phyloP scores from a whole-genome alignment of 30 jellyfish, hydroid and myxozoan genomes.

The Rhopilema esculentum region DNA sequence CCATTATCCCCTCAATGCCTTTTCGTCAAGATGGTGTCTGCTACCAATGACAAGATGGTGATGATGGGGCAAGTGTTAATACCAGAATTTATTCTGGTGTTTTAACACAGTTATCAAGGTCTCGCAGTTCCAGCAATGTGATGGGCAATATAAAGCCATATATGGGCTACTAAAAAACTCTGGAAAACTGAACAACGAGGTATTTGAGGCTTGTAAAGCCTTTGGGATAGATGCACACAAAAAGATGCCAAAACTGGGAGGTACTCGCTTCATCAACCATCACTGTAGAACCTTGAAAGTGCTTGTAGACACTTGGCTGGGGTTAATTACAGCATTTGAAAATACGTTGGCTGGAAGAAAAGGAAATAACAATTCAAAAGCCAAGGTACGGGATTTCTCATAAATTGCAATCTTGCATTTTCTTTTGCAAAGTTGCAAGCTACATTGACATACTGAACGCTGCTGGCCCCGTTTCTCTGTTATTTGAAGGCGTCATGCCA shows the following conservation, averaged over 20 bases:
- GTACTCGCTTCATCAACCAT: conserved; percentile 54
- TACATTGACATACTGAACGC: conserved; percentile 53
- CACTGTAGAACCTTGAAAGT: not conserved
- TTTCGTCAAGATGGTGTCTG: no score
- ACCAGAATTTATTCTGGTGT: no score
- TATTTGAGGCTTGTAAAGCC: conserved; percentile 31
- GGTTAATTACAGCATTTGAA: conserved; percentile 45
- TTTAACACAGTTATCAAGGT: conserved; percentile 15
- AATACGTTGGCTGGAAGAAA: conserved; percentile 29
- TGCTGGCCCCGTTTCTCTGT: conserved; percentile 34
- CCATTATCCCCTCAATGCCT: no score
- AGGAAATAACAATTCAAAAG: conserved; percentile 23
- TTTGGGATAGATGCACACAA: conserved; percentile 1
- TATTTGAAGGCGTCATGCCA: conserved; percentile 61
- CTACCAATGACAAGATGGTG: no score
- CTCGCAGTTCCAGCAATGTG: conserved; percentile 22
- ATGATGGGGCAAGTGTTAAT: no score
- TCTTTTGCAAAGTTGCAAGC: conserved; percentile 21
- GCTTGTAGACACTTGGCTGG: conserved; percentile 49
- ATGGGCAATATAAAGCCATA: conserved; percentile 17
- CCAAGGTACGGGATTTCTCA: conserved; percentile 42
- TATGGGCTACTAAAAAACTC: conserved; percentile 33
- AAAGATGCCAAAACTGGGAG: conserved; percentile 52
- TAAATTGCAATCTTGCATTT: conserved; percentile 2
- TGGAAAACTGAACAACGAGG: conserved; percentile 34